These are phyloP conservation scores for Amblyopsis hoosieri DNA, from an alignment of 2,797 vertebrate species.

Conservation along the genomic window DNA sequence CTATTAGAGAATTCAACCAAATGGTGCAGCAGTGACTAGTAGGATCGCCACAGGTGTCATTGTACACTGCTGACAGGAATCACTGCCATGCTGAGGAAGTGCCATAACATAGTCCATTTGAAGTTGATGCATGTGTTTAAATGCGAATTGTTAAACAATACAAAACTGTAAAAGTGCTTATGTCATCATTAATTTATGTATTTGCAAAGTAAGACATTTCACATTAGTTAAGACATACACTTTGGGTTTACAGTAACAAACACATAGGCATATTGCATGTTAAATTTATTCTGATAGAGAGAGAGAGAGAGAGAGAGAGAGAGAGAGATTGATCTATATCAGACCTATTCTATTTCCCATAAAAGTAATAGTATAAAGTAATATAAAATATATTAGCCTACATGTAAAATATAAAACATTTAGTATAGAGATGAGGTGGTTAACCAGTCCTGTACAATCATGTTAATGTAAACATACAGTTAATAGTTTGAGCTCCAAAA, in stretches of 20 bases:
- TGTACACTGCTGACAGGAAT: conserved; percentile 21
- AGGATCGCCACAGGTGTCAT: conserved; percentile 35
- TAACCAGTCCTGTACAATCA: not conserved
- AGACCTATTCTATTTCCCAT: not conserved
- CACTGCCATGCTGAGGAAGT: conserved; percentile 2
- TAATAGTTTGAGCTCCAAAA: conserved; percentile 6
- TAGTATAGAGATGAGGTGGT: conserved; percentile 7
- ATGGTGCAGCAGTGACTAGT: conserved; percentile 27
- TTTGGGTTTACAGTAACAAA: too few species aligned
- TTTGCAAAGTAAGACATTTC: conserved; percentile 72
- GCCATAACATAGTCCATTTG: conserved; percentile 32
- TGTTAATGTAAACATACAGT: conserved; percentile 39
- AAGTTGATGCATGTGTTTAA: conserved; percentile 30
- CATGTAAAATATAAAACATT: conserved; percentile 1
- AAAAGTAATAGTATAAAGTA: not conserved
- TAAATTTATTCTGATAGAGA: too few species aligned
- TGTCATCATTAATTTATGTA: conserved; percentile 53
- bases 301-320: too few species aligned
- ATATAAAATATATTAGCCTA: not conserved
- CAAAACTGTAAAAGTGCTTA: conserved; percentile 70
- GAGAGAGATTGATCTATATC: too few species aligned
- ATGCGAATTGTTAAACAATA: conserved; percentile 31
- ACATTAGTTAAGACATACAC: conserved; percentile 73
- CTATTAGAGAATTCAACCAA: conserved; percentile 30
- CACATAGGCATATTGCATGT: too few species aligned